Base-by-base conservation (phyloP, 2,113 vertebrate species). In the Urocynchramus pylzowi region DNA sequence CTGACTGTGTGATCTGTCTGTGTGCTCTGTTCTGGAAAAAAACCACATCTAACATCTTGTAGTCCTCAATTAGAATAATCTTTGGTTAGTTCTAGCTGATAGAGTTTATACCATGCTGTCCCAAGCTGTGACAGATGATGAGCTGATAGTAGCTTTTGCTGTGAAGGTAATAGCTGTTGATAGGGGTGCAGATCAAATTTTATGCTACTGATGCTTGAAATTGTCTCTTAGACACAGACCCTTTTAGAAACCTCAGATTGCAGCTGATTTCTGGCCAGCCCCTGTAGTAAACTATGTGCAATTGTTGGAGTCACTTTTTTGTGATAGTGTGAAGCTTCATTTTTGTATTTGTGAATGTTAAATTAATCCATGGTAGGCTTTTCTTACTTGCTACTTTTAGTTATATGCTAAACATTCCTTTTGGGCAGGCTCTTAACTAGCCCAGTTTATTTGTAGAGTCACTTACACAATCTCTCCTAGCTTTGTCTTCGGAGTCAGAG, bases 71-170 rank as follows among this genome's bases (percentile, higher is more conserved):
- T 92, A 68, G 31, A 74, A 61, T 95, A 84, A 82, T 82, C 24
- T 74, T 52, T 71, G 44, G 35, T 30, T 82, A 70, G n/a, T 56
- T 88, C 19, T 52, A 33, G 27, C 57, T 82, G 49, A 44, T 73
- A 45, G 3, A 60, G 20, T 59, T 84, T 64, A 50, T 39, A 39
- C 33, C 45, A 78, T 2, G 5, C 24, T 88, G 27, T 16, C 21
- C 19, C 22, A 64, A 59, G 30, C 54, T 56, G 20, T 92, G 71
- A 47, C 30, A 68, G 49, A 27, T 83, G 75, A 44, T 80, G 59
- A 90, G 45, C 35, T 90, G 86, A 76, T 90, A 88, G 59, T 53
- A 77, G n/a, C 45, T 80, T 85, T 89, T 94, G 11, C 57, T 90
- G 10, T 73, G 45, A 64, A 76, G 53, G 39, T 87, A 71, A 59